Evolutionary conservation across 2,113 vertebrate species (phyloP).

Genomic region (Crypturellus undulatus): DNA sequence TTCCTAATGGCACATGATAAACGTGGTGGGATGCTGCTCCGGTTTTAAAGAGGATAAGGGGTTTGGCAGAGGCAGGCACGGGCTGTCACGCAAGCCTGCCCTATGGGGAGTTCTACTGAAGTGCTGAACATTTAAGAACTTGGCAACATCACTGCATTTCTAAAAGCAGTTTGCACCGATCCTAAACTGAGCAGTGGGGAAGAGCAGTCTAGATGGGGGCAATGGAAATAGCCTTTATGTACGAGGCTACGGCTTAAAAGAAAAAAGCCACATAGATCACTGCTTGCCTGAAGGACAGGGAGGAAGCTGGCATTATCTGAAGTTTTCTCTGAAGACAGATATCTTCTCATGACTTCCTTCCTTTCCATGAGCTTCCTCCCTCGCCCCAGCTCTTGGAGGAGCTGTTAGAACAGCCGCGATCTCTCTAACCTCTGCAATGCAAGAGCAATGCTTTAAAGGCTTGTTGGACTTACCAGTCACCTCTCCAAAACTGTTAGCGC

Average conservation of each 20-base stretch:
- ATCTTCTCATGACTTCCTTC: neutral
- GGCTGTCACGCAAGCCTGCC: neutral
- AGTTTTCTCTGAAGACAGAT: accelerated
- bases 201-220: neutral
- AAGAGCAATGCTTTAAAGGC: neutral
- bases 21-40: neutral
- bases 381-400: accelerated
- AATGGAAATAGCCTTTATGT: no score
- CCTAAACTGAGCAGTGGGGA: neutral
- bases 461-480: no score
- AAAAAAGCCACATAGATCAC: neutral
- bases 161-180: neutral
- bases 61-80: neutral
- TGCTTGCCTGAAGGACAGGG: neutral
- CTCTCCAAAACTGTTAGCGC: neutral
- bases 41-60: neutral
- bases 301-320: no score
- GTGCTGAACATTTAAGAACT: neutral
- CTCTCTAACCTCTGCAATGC: accelerated
- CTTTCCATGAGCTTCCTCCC: neutral
- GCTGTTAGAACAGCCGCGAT: accelerated
- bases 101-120: no score
- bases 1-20: neutral
- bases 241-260: neutral
- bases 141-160: neutral